Percentiles rank a stretch among this genome's conserved stretches.
These are phyloP conservation scores for Sebastes nivosus DNA, from an alignment of 2,797 vertebrate species.

Conservation along the genomic window DNA sequence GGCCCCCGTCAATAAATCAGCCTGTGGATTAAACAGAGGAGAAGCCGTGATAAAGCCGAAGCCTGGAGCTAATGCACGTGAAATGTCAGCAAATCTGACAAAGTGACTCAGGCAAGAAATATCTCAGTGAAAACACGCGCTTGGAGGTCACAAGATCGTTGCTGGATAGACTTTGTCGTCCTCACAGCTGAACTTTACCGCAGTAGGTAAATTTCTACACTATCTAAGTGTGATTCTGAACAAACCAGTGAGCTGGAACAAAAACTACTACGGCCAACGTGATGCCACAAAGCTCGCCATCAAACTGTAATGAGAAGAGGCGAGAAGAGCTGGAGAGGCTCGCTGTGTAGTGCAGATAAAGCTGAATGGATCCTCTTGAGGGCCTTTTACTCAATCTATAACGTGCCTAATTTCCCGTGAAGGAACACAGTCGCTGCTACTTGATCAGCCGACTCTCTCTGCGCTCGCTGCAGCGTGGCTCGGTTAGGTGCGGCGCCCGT, in stretches of 20 bases:
- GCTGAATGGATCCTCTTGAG: constrained; percentile 33
- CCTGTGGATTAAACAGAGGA: constrained; percentile 56
- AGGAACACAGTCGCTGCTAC: constrained; percentile 2
- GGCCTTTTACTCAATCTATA: constrained; percentile 31
- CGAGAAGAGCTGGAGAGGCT: not conserved
- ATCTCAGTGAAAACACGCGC: constrained; percentile 38
- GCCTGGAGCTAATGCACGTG: constrained; percentile 47
- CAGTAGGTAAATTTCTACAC: not conserved
- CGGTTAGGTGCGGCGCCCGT: constrained; percentile 47
- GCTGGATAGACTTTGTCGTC: constrained; percentile 10
- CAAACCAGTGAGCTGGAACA: not conserved
- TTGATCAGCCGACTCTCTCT: not conserved
- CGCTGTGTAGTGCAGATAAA: constrained; percentile 9
- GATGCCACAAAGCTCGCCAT: constrained; percentile 16
- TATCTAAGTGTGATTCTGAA: not conserved
- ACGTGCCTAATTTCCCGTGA: constrained; percentile 55
- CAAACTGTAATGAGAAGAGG: constrained; percentile 9
- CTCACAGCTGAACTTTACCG: constrained; percentile 14
- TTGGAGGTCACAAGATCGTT: constrained; percentile 25
- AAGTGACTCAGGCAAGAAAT: constrained; percentile 39
- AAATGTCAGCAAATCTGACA: constrained; percentile 50
- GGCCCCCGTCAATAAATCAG: constrained; percentile 69
- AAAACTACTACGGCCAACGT: not conserved
- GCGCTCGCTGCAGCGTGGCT: not conserved
- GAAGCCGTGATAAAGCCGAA: constrained; percentile 59